phyloP scores from a whole-genome alignment of 1,140 invertebrate genomes.

The Lordiphosa collinella region DNA sequence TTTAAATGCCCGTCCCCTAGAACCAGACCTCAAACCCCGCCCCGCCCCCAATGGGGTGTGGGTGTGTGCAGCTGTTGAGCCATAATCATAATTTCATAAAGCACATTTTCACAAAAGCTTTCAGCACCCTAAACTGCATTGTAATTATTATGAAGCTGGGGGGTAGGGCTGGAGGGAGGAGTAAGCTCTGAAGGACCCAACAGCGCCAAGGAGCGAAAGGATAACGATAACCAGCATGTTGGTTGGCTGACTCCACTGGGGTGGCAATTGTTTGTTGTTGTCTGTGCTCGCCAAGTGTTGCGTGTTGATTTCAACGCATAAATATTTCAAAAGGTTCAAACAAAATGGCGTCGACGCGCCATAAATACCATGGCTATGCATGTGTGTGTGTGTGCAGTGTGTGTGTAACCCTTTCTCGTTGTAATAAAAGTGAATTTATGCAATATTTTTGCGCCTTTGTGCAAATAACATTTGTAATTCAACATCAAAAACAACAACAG shows the following conservation, averaged over 20 bases:
- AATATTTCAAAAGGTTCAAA: conserved; percentile 77
- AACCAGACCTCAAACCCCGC: not conserved
- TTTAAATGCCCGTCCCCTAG: conserved; percentile 59
- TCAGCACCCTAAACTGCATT: conserved; percentile 77
- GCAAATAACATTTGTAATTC: conserved; percentile 71
- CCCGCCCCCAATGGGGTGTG: not conserved
- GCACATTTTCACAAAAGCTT: conserved; percentile 78
- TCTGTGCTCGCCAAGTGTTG: conserved; percentile 40
- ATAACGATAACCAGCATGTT: conserved; percentile 69
- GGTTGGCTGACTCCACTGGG: conserved; percentile 35
- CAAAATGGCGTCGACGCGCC: conserved; percentile 77
- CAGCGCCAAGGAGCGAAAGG: conserved; percentile 65
- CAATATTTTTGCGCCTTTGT: conserved; percentile 76
- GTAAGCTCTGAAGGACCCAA: conserved; percentile 29
- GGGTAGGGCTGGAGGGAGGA: not conserved
- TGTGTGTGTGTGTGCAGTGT: conserved; percentile 15
- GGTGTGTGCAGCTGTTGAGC: conserved; percentile 69
- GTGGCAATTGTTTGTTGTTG: conserved; percentile 29
- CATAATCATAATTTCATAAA: conserved; percentile 78
- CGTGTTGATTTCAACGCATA: conserved; percentile 77
- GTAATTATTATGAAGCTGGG: conserved; percentile 59
- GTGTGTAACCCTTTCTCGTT: conserved; percentile 19
- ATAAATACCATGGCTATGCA: conserved; percentile 57
- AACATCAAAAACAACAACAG: conserved; percentile 28
- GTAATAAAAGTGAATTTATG: conserved; percentile 78